Evolutionary conservation across 1,140 invertebrate species (phyloP), one percentile per base, ranked within the genome.

Genomic region (Bombus terrestris): DNA sequence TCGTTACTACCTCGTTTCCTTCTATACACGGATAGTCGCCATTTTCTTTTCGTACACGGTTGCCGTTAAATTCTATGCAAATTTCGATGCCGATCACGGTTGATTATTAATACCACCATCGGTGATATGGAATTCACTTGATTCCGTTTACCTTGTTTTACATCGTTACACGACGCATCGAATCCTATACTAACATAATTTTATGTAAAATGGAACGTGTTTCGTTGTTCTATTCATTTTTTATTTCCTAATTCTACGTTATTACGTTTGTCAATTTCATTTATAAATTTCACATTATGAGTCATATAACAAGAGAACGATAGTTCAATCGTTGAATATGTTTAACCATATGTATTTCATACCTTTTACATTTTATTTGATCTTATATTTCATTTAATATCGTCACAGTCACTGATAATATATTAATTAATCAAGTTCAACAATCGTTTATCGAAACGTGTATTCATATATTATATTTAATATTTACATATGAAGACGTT

Each of bases 1-100:
- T 90, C 90, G 86, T 87, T 90, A 89, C 90, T 88, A 87, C 75
- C 89, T 90, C 81, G 88, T 90, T 90, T 90, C 84, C 89, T 90
- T 88, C 83, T 81, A 83, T 78, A 85, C 82, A 89, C 77, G 84
- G 72, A 82, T 64, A 77, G 69, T 64, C 80, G 77, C 76, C 81
- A 86, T 88, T 86, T 90, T 88, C 83, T 88, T 88, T 91, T 83
- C 82, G 84, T 85, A 78, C 75, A 64, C 41, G 80, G 43, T 37
- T 57, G 47, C 41, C 78, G 76, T 43, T 89, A 84, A 76, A 86
- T 83, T 89, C 88, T 66, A 83, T 88, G 87, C 69, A 89, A 86
- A 79, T 80, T 73, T 59, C 66, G 9, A 59, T 79, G 57, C 62
- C 75, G 62, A 83, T 78, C 82, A 39, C 47, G 71, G 43, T 83